phyloP scores from a whole-genome alignment of 2,888 invertebrate genomes.

The Coelinius sp. region DNA sequence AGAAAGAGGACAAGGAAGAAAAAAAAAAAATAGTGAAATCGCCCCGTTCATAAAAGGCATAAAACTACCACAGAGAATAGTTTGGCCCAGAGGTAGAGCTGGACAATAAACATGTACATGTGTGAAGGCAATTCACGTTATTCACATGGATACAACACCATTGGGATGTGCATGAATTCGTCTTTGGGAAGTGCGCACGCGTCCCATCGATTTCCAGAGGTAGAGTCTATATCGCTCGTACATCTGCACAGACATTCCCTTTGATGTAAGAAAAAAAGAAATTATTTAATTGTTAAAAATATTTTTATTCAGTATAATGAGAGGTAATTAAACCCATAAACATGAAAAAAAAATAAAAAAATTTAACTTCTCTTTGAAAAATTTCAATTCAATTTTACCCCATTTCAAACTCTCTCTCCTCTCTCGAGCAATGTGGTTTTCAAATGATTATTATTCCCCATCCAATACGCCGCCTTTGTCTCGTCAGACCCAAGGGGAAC shows the following conservation, averaged over 20 bases:
- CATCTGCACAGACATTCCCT: conserved; percentile 15
- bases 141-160: conserved; percentile 2
- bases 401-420: not conserved
- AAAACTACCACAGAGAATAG: not conserved
- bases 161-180: conserved; percentile 18
- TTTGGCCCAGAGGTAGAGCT: not conserved
- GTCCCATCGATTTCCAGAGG: conserved; percentile 29
- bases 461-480: not conserved
- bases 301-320: no score
- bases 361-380: not conserved
- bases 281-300: no score
- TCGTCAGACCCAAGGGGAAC: conserved; percentile 1
- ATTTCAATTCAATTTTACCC: not conserved
- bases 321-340: no score
- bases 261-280: no score
- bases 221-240: not conserved
- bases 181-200: conserved; percentile 23
- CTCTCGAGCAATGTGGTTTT: not conserved
- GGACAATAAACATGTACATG: not conserved
- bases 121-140: conserved; percentile 14
- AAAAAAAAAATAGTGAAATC: not conserved
- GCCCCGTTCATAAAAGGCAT: not conserved
- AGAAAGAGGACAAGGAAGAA: not conserved
- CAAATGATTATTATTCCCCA: conserved; percentile 1
- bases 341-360: not conserved